Percentiles rank a stretch among this genome's conserved stretches.
Conservation (phyloP, 2,113 vertebrate genomes). For the Amazona guildingii region DNA sequence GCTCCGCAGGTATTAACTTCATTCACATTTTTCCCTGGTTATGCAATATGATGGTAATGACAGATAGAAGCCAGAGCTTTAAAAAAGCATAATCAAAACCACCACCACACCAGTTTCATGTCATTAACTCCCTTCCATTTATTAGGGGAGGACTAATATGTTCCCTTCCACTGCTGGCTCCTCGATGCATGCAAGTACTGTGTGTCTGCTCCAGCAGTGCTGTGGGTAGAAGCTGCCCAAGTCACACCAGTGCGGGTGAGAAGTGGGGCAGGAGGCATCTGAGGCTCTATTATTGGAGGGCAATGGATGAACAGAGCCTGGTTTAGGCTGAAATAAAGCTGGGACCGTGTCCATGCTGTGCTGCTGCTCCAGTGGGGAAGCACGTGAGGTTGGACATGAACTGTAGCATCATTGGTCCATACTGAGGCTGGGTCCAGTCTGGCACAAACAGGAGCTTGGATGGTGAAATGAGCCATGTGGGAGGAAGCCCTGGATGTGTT, state of each 20-base stretch:
- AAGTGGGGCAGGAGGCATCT: background rate
- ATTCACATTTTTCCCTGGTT: conserved; percentile 58
- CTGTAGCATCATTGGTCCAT: fast-evolving
- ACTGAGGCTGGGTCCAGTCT: background rate
- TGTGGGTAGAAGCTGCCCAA: background rate
- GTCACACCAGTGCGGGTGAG: background rate
- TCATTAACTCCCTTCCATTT: background rate
- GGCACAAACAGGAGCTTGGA: background rate
- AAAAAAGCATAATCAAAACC: conserved; percentile 28
- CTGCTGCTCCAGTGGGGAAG: background rate
- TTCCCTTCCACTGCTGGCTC: background rate
- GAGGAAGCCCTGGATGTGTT: background rate
- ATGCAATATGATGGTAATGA: conserved; percentile 45
- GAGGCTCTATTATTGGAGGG: background rate
- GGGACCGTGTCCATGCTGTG: fast-evolving
- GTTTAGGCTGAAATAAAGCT: background rate
- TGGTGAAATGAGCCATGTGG: background rate
- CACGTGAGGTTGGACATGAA: fast-evolving
- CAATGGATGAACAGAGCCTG: fast-evolving
- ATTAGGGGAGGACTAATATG: background rate
- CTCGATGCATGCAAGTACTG: fast-evolving
- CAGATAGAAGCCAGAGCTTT: conserved; percentile 42
- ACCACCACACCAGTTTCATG: background rate
- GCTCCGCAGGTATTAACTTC: conserved; percentile 48
- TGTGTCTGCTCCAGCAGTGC: background rate